Evolutionary conservation across 2,113 vertebrate species (phyloP), one percentile per base, ranked within the genome.

Genomic region (Hypocryptadius cinnamomeus): DNA sequence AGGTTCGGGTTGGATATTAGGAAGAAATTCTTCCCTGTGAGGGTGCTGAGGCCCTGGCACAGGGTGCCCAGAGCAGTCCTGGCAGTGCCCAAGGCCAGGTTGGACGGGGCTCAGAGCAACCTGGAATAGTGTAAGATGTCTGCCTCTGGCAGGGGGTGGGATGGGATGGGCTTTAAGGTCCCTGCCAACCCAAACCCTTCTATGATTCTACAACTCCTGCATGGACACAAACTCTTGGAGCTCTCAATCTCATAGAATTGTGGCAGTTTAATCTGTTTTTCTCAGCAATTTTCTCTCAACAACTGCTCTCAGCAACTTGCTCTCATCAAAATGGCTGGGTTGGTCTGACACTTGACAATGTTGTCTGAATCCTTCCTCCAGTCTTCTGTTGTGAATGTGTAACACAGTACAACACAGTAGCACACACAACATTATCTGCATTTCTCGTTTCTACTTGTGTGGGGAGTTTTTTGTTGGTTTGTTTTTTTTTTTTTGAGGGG

Each of bases 81-180:
- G 44, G 13, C 0, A 73, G 23, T 59, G 33, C 6, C 0, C 15
- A 1, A 57, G 50, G 22, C 10, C 44, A 57, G 59, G 31, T 0
- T 65, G 68, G 77, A 66, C 8, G 21, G 23, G 45, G 33, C 15
- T 51, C 0, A 0, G 68, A 59, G 28, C 27, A 66, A 11, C 1
- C 19, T 45, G 69, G 59, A 10, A 3, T 1, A 10, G 22, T 59
- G 68, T 28, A 28, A 59, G 23, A 20, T 47, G 40, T 71, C 40
- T 87, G 48, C 2, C 30, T 11, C 6, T 11, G n/a, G 56, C 65
- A 61, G 7, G 15, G 18, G 30, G 8, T 56, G 17, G 8, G 4
- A 13, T 2, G 7, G 11, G 59, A 8, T 25, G 13, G 6, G 3
- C 8, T 73, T 81, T 45, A 24, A 45, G 6, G 12, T 51, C 11